These are phyloP conservation scores for Heliothis subflexa DNA, from an alignment of 1,140 invertebrate species.

Conservation along the genomic window DNA sequence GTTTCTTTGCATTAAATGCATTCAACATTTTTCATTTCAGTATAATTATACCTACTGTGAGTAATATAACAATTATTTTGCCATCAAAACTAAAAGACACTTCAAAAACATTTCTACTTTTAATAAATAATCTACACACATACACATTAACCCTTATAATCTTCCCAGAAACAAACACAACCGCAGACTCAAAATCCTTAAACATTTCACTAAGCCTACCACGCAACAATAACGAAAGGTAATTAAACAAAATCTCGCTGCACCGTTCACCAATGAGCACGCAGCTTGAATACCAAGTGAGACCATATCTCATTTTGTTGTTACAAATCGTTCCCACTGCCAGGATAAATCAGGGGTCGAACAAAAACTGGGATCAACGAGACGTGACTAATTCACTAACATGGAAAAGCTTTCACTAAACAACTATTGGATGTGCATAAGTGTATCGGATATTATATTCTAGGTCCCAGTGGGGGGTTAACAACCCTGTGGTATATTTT, in stretches of 20 bases:
- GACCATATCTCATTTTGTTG: conserved; percentile 53
- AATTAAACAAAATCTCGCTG: conserved; percentile 36
- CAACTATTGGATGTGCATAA: conserved; percentile 50
- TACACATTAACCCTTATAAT: not conserved
- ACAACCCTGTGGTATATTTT: conserved; percentile 22
- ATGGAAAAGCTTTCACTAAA: conserved; percentile 57
- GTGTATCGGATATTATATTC: conserved; percentile 45
- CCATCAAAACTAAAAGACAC: too few relatives aligned
- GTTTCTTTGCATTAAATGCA: too few relatives aligned
- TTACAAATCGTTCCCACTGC: conserved; percentile 48
- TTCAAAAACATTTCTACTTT: not conserved
- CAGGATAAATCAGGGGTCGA: conserved; percentile 48
- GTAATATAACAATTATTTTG: too few relatives aligned
- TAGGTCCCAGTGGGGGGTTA: conserved; percentile 32
- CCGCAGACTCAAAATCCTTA: not conserved
- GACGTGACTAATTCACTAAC: conserved; percentile 59
- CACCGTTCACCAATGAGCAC: conserved; percentile 17
- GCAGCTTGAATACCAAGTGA: conserved; percentile 42
- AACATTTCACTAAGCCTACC: not conserved
- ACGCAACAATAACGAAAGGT: not conserved
- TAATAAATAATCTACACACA: not conserved
- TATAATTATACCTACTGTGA: too few relatives aligned
- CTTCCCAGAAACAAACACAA: not conserved
- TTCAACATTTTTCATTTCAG: too few relatives aligned
- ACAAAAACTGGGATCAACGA: conserved; percentile 49